Percentiles rank a stretch among this genome's conserved stretches.
Conservation (phyloP, 2,888 invertebrate species). For the Capitulum mitella region DNA sequence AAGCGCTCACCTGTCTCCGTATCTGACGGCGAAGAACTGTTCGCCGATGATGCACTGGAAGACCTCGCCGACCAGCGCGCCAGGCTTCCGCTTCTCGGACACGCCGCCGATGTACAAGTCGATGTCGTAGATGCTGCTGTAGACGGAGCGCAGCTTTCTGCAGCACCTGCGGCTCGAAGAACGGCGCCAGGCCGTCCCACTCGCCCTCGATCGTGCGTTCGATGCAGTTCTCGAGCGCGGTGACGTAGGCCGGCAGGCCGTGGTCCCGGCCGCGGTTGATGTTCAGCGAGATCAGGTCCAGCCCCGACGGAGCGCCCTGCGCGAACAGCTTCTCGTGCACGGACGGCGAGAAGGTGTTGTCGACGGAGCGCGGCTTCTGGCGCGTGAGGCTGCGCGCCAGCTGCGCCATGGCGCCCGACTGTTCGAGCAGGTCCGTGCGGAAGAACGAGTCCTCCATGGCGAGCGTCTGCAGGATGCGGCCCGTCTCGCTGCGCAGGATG, state of each 20-base stretch:
- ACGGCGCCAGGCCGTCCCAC: background rate
- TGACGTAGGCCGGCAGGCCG: constrained; percentile 27
- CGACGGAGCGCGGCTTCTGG: background rate
- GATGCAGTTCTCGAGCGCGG: constrained; percentile 12
- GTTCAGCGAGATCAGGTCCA: constrained; percentile 29
- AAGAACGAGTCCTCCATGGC: background rate
- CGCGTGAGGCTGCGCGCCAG: background rate
- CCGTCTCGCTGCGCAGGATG: background rate
- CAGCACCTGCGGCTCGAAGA: constrained; percentile 6
- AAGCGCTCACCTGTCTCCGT: constrained; percentile 16
- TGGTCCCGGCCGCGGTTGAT: constrained; percentile 31
- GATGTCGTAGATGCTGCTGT: background rate
- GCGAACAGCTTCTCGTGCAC: constrained; percentile 28
- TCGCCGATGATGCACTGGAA: constrained; percentile 50
- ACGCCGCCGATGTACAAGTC: background rate
- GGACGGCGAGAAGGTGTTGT: constrained; percentile 20
- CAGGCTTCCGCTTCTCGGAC: background rate
- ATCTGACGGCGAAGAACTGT: constrained; percentile 52
- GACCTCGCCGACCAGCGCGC: background rate
- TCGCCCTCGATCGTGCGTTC: background rate
- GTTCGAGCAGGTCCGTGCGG: background rate
- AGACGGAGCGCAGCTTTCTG: background rate
- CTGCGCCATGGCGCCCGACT: background rate
- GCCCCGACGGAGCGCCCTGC: constrained; percentile 21
- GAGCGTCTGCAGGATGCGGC: background rate